phyloP scores from a whole-genome alignment of 2,797 vertebrate species.

The Dryobates pubescens region DNA sequence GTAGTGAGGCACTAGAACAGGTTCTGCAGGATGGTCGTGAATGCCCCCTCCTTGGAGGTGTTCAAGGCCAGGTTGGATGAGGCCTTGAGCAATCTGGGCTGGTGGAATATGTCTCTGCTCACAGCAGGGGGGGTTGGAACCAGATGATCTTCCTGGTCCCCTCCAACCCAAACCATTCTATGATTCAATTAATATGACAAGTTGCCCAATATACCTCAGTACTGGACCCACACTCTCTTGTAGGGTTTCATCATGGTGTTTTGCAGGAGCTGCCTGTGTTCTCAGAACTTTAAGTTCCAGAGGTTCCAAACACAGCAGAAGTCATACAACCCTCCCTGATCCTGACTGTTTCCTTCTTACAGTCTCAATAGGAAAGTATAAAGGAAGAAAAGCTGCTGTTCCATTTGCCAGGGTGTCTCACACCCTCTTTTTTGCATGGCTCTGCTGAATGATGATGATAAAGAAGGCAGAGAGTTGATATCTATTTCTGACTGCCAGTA shows the following conservation, averaged over 20 bases:
- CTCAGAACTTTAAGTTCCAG: background rate
- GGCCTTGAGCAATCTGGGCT: no score
- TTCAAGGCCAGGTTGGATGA: no score
- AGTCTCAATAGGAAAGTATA: background rate
- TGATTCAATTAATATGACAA: background rate
- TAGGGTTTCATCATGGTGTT: background rate
- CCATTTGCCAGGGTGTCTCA: background rate
- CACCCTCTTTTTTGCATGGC: background rate
- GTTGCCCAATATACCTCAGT: background rate
- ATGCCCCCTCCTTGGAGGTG: no score
- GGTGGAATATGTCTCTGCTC: no score
- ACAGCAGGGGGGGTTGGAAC: background rate
- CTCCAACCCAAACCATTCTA: no score
- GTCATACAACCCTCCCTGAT: background rate
- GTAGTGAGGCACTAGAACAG: no score
- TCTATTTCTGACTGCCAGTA: constrained; percentile 15
- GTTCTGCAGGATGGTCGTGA: no score
- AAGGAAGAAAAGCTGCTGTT: background rate
- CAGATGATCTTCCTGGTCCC: background rate
- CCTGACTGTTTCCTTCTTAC: background rate
- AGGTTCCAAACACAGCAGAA: background rate
- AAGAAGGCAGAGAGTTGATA: constrained; percentile 20
- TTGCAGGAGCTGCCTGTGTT: background rate
- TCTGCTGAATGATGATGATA: constrained; percentile 25
- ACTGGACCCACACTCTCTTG: background rate